phyloP scores from a whole-genome alignment of 2,888 invertebrate genomes.

The Hirtodrosophila confusa region DNA sequence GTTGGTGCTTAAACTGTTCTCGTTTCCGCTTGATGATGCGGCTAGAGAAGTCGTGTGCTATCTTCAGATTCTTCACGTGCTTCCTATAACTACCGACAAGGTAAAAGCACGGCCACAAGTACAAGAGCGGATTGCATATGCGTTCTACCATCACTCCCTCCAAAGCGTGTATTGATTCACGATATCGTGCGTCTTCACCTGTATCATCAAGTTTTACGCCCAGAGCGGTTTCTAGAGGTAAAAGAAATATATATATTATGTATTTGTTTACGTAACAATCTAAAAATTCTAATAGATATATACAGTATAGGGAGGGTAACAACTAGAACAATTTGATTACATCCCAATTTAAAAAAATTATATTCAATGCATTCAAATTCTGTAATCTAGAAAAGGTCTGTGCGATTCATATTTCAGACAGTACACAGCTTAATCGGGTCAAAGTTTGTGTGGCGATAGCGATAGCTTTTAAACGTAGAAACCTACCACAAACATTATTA shows the following conservation, averaged over 20 bases:
- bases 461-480: too few species aligned
- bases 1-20: conserved; percentile 49
- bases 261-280: too few species aligned
- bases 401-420: too few species aligned
- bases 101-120: conserved; percentile 86
- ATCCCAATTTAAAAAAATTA: too few species aligned
- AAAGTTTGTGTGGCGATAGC: too few species aligned
- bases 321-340: too few species aligned
- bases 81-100: conserved; percentile 85
- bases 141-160: conserved; percentile 84
- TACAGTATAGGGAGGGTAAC: too few species aligned
- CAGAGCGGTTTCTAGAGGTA: conserved; percentile 87
- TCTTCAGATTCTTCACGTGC: conserved; percentile 83
- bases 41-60: conserved; percentile 84
- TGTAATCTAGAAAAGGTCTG: too few species aligned
- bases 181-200: conserved; percentile 85
- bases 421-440: too few species aligned
- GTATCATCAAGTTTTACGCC: conserved; percentile 87
- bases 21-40: conserved; percentile 84
- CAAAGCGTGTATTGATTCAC: conserved; percentile 85
- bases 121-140: conserved; percentile 86
- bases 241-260: background rate
- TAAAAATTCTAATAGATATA: too few species aligned
- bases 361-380: too few species aligned
- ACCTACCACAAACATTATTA: conserved; percentile 88